Evolutionary conservation across 2,113 vertebrate genomes (phyloP).

Genomic region (Oceanodroma tethys): DNA sequence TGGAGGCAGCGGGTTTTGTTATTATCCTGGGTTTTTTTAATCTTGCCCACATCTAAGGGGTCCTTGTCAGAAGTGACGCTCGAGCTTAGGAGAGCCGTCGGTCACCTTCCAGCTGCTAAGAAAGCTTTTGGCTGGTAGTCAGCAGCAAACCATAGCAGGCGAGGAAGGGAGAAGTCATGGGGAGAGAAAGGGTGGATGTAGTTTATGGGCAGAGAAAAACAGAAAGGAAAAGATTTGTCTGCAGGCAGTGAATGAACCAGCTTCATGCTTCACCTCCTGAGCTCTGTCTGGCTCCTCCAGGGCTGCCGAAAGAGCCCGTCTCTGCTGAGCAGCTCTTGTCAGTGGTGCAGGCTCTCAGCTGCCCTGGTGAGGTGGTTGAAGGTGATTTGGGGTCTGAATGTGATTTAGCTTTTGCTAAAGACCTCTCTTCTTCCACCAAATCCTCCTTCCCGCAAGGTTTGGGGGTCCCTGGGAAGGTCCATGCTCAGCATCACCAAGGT

Average conservation of each 20-base stretch:
- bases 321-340: accelerated
- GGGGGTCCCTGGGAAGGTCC: neutral
- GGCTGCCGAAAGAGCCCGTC: neutral
- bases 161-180: neutral
- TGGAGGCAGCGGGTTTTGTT: neutral
- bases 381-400: neutral
- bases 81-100: neutral
- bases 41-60: neutral
- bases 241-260: neutral
- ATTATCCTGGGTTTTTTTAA: neutral
- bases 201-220: neutral
- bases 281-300: neutral
- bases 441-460: neutral
- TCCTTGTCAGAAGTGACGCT: neutral
- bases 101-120: neutral
- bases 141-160: neutral
- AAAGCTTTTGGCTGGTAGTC: neutral
- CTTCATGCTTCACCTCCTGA: neutral
- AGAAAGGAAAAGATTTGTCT: neutral
- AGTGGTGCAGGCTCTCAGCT: neutral
- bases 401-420: neutral
- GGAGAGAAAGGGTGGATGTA: neutral
- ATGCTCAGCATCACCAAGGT: neutral
- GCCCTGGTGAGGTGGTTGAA: neutral
- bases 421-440: neutral